Evolutionary conservation across 2,797 vertebrate species (phyloP), one percentile per base, ranked within the genome.

Genomic region (Anabacerthia variegaticeps): DNA sequence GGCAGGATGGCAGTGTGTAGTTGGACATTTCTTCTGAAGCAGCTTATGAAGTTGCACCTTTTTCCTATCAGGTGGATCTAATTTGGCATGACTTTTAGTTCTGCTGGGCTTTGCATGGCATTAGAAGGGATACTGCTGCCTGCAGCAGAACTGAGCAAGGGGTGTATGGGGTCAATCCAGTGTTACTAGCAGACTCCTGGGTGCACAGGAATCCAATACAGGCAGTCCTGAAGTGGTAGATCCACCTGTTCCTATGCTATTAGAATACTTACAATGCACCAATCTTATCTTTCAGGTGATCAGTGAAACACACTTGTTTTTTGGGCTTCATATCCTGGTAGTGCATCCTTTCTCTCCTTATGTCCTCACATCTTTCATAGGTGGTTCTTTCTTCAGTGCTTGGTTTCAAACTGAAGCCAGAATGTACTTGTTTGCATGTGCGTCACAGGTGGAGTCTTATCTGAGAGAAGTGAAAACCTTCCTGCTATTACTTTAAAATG

Each of bases 151-250:
- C 39, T 30, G 16, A 49, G 26, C 34, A 63, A 58, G 28, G 28
- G 6, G 28, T 71, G 14, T 39, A 43, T 9, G 3, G 41, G 54
- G 12, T 55, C 65, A 69, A 30, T 10, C 18, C 27, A 26, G 24
- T 9, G 51, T 28, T 34, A 52, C 44, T 4, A 7, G 46, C 6
- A 74, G 15, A 66, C 22, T 49, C 34, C 28, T 41, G 32, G 4
- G 15, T 73, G 13, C 0, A 0, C 58, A 36, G 23, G 46, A 54
- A 51, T 61, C 56, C 41, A 10, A 7, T 17, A 54, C 1, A 21
- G 66, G 58, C 34, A 66, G 34, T 44, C 22, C 37, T 84, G 55
- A 27, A 12, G 0, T 2, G 4, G 18, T 17, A 75, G n/a, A 44
- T 65, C 34, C 32, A 32, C 18, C 32, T 61, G 34, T 17, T 69